Evolutionary conservation across 2,888 invertebrate genomes (phyloP), one percentile per base, ranked within the genome.

Genomic region (Rhyacophila evoluta): DNA sequence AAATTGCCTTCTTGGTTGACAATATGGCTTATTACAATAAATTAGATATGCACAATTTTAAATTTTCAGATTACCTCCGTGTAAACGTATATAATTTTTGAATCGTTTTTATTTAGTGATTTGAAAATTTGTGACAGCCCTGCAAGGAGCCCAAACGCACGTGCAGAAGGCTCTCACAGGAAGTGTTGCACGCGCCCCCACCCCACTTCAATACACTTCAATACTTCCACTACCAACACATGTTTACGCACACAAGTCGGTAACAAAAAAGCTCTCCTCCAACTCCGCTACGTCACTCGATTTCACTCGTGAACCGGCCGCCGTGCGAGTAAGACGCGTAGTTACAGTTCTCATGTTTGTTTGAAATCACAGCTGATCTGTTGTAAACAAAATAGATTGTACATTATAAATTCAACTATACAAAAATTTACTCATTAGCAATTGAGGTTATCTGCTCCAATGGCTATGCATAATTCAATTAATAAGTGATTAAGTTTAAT

Each of bases 161-260:
- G 55, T 55, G 55, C 55, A 55, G 55, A 55, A 55, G 55, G 15
- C 55, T 55, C 55, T 55, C 55, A 55, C 55, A 55, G 55, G 55
- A 55, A 55, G 55, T 55, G 55, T 55, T 55, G 55, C 55, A 55
- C 55, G 55, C 12, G 55, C 55, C 55, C 55, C 55, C 55, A 10
- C 15, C 19, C 55, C 55, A 12, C 55, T 55, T 55, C 55, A 55
- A 55, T 55, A 55, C 10, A 55, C 55, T 55, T 55, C 25, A 55
- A 19, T 55, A 25, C 19, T 25, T 8, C 55, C 55, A 55, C 41
- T 6, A 55, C 55, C 25, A 8, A 55, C 55, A 55, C 55, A 55
- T 55, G 55, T 55, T 55, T 55, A 55, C 55, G 19, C 19, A 19
- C 8, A 19, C 55, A 55, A 19, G 29, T 33, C 1, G 8, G 8